phyloP scores from a whole-genome alignment of 2,113 vertebrate species.

The Illadopsis cleaveri region DNA sequence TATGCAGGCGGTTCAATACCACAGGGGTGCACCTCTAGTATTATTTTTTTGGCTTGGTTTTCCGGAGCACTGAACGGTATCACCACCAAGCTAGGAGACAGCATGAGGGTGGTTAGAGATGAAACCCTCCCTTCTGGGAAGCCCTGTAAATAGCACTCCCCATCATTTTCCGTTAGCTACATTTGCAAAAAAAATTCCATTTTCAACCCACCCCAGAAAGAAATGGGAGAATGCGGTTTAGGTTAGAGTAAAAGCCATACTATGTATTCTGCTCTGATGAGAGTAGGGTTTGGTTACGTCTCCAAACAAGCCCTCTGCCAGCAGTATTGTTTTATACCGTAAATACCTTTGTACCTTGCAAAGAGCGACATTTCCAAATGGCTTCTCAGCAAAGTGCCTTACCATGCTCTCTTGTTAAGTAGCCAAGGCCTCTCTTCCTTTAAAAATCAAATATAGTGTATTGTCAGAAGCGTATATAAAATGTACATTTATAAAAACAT shows the following conservation, averaged over 20 bases:
- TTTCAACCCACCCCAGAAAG: neutral
- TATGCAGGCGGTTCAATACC: conserved; percentile 33
- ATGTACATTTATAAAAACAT: conserved; percentile 59
- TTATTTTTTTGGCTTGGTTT: conserved; percentile 57
- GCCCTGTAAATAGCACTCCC: conserved; percentile 38
- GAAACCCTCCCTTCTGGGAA: neutral
- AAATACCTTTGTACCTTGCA: conserved; percentile 46
- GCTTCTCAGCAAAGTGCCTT: conserved; percentile 64
- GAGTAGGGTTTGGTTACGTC: neutral
- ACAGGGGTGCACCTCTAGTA: conserved; percentile 40
- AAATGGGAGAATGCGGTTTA: neutral
- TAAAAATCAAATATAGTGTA: conserved; percentile 56
- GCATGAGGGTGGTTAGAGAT: conserved; percentile 13
- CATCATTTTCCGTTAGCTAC: neutral
- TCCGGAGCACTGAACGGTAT: neutral
- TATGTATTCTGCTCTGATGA: conserved; percentile 22
- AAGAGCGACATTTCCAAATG: neutral
- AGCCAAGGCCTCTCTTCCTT: conserved; percentile 48
- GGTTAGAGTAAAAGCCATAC: conserved; percentile 63
- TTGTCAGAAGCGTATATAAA: conserved; percentile 59
- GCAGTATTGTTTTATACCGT: conserved; percentile 44
- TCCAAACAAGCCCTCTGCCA: conserved; percentile 31
- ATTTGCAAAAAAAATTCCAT: neutral
- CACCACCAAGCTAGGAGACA: neutral
- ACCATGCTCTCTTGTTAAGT: conserved; percentile 53